Conservation (phyloP, 2,888 invertebrate genomes). For the Ophion slaviceki region DNA sequence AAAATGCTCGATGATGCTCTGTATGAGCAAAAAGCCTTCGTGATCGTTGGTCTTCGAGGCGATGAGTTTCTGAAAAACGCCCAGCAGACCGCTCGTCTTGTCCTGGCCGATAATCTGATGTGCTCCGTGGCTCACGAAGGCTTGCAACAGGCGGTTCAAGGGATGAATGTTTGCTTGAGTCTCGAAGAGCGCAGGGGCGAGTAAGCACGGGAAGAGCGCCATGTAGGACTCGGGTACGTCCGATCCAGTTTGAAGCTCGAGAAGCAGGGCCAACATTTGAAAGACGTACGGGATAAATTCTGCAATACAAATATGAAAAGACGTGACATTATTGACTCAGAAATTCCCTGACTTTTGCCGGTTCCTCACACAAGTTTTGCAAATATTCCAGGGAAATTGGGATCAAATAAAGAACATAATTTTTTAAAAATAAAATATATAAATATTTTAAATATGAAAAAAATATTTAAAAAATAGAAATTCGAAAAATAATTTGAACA, state of each 20-base stretch:
- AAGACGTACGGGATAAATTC: slow-evolving; percentile 99
- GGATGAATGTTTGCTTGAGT: slow-evolving; percentile 97
- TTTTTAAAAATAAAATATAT: no score
- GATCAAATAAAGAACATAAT: no score
- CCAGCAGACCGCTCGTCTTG: slow-evolving; percentile 93
- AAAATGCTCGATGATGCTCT: slow-evolving; percentile 92
- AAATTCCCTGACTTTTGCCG: no score
- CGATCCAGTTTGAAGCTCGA: slow-evolving; percentile 89
- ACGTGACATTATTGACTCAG: not conserved
- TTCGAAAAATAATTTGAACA: no score
- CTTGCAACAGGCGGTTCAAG: slow-evolving; percentile 94
- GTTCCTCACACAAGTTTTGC: no score
- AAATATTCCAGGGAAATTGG: no score
- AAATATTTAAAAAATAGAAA: no score
- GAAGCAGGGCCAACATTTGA: slow-evolving; percentile 96
- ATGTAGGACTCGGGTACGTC: slow-evolving; percentile 93
- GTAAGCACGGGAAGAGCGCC: slow-evolving; percentile 94
- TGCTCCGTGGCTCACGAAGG: slow-evolving; percentile 91
- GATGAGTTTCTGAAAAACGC: slow-evolving; percentile 98
- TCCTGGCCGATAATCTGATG: slow-evolving; percentile 88
- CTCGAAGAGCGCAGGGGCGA: slow-evolving; percentile 97
- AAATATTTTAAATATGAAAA: no score
- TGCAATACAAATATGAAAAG: slow-evolving; percentile 77
- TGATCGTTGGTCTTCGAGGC: slow-evolving; percentile 98
- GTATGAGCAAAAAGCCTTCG: slow-evolving; percentile 96